Conservation (phyloP, 2,888 invertebrate species). For the Tanytarsus gracilentus region DNA sequence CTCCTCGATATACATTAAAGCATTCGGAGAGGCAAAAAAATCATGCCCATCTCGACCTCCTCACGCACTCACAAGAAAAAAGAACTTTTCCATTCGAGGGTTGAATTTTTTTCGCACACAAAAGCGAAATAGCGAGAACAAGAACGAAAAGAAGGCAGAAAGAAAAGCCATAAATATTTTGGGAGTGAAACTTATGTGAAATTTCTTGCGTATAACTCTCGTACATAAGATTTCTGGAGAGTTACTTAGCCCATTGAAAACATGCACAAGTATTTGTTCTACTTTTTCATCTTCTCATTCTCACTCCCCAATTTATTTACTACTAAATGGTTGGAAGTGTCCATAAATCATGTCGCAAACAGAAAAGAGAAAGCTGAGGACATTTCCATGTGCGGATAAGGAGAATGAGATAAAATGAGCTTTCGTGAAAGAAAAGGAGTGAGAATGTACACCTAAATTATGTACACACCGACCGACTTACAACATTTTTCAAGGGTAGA, state of each 20-base stretch:
- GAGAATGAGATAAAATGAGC: not conserved
- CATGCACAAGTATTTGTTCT: not conserved
- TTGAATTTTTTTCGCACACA: not conserved
- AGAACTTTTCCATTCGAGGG: not conserved
- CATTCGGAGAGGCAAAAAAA: too few species aligned
- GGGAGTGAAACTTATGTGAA: slow-evolving; percentile 26
- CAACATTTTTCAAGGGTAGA: slow-evolving; percentile 5
- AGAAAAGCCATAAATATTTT: slow-evolving; percentile 24
- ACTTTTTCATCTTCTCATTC: not conserved
- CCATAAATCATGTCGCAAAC: slow-evolving; percentile 8
- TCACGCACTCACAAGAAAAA: not conserved
- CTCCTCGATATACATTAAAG: too few species aligned
- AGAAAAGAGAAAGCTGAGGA: not conserved
- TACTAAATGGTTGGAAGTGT: not conserved
- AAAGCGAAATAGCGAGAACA: not conserved
- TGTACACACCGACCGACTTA: not conserved
- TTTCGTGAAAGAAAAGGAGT: not conserved
- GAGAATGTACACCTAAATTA: slow-evolving; percentile 1
- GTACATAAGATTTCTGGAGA: too few species aligned
- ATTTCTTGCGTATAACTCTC: too few species aligned
- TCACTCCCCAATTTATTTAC: not conserved
- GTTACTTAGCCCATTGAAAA: too few species aligned
- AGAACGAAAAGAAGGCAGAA: not conserved
- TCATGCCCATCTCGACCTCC: not conserved
- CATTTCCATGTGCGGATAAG: not conserved